These are phyloP conservation scores for Microcebus tavaratra DNA, from an alignment of 2,113 vertebrate species.

Conservation along the genomic window DNA sequence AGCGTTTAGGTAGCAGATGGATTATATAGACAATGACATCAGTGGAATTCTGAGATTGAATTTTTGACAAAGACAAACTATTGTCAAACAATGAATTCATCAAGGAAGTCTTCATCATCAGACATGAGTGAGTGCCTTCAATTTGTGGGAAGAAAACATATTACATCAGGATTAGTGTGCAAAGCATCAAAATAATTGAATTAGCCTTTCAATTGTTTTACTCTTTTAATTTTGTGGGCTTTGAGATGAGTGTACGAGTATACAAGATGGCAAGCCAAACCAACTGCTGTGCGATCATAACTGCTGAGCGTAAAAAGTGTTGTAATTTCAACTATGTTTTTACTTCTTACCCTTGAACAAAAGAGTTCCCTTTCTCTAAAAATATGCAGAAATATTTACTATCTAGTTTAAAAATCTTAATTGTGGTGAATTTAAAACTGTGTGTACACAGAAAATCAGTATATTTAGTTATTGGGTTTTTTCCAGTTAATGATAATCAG, in stretches of 20 bases:
- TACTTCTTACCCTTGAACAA: neutral
- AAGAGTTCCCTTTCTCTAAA: neutral
- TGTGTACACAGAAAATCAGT: neutral
- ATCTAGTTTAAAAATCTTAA: neutral
- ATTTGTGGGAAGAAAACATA: neutral
- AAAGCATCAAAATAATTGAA: neutral
- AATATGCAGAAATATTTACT: neutral
- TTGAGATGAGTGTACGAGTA: neutral
- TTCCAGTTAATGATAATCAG: neutral
- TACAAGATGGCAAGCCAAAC: neutral
- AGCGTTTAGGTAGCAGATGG: constrained; percentile 40
- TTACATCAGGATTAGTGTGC: neutral
- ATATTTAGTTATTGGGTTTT: neutral
- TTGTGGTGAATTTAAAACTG: neutral
- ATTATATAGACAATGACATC: neutral
- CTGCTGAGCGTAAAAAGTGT: neutral
- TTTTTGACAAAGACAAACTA: constrained; percentile 65
- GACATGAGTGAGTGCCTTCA: neutral
- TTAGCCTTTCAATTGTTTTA: neutral
- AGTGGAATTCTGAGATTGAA: neutral
- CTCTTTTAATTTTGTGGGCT: neutral
- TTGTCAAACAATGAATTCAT: neutral
- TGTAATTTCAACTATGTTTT: neutral
- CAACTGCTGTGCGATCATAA: neutral
- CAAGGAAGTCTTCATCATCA: constrained; percentile 35